phyloP scores from a whole-genome alignment of 2,113 vertebrate species.

The Muscicapa adusta region DNA sequence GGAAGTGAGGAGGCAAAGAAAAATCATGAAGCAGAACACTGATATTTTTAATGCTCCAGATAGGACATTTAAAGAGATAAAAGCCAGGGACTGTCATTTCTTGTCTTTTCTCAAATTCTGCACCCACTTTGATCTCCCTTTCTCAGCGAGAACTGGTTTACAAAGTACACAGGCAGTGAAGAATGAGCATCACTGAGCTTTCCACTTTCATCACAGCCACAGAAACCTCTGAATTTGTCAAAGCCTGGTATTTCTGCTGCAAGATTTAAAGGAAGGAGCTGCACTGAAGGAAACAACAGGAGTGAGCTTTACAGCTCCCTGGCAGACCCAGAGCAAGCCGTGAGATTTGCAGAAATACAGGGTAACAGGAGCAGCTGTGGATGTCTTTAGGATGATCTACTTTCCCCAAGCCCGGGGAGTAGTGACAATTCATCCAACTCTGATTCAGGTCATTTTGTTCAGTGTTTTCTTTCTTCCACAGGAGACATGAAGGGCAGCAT shows the following conservation, averaged over 20 bases:
- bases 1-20: not conserved
- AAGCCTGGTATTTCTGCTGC: not conserved
- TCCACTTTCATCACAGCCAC: not conserved
- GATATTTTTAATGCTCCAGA: not conserved
- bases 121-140: not conserved
- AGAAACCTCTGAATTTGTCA: constrained; percentile 15
- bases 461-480: not conserved
- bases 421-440: not conserved
- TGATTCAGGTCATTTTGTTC: constrained; percentile 4
- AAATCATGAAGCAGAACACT: constrained; percentile 1
- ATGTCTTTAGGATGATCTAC: not conserved
- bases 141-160: not conserved
- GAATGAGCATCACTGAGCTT: not conserved
- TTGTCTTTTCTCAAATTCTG: not conserved
- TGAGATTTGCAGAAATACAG: not conserved
- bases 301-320: not conserved
- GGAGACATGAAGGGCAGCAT: not conserved
- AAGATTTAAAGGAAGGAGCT: constrained; percentile 29
- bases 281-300: not conserved
- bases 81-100: not conserved
- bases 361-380: not conserved
- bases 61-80: not conserved
- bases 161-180: not conserved
- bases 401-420: not conserved
- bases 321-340: not conserved